Conservation (phyloP, 2,797 vertebrate genomes). For the Pangasius krempfi region DNA sequence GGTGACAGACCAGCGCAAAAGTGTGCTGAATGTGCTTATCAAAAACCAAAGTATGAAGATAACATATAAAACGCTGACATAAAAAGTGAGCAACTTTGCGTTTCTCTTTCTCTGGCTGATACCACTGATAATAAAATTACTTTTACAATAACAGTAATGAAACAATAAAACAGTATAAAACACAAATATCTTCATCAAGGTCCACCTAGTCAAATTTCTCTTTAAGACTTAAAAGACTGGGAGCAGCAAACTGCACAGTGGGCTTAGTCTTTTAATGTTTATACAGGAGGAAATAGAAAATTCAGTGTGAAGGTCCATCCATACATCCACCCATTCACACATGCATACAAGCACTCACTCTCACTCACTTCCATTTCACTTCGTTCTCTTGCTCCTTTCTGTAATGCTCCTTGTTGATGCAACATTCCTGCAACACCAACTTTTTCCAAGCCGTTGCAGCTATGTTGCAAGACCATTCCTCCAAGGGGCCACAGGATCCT, state of each 20-base stretch:
- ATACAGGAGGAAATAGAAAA: constrained; percentile 81
- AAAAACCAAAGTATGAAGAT: constrained; percentile 82
- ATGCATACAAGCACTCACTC: constrained; percentile 56
- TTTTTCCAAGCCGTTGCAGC: constrained; percentile 71
- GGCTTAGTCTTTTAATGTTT: constrained; percentile 89
- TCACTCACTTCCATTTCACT: constrained; percentile 54
- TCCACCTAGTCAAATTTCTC: constrained; percentile 74
- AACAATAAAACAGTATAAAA: constrained; percentile 86
- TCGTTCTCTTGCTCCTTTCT: constrained; percentile 71
- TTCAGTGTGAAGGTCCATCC: constrained; percentile 68
- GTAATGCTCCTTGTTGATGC: constrained; percentile 83
- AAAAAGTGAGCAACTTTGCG: constrained; percentile 85
- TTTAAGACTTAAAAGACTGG: constrained; percentile 80
- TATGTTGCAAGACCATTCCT: constrained; percentile 76
- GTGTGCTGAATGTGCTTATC: constrained; percentile 73
- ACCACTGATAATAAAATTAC: constrained; percentile 77
- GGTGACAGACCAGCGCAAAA: constrained; percentile 75
- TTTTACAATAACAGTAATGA: constrained; percentile 77
- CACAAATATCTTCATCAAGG: constrained; percentile 69
- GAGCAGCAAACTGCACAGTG: constrained; percentile 88
- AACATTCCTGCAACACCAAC: constrained; percentile 77
- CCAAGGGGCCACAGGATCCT: constrained; percentile 57
- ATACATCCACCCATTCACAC: constrained; percentile 47
- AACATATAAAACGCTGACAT: constrained; percentile 90
- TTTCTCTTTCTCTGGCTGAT: constrained; percentile 62